A percentile compares a stretch with the other conserved stretches of the same genome.
These are phyloP conservation scores for Taphrorychus bicolor DNA, from an alignment of 2,888 invertebrate genomes.

Conservation along the genomic window DNA sequence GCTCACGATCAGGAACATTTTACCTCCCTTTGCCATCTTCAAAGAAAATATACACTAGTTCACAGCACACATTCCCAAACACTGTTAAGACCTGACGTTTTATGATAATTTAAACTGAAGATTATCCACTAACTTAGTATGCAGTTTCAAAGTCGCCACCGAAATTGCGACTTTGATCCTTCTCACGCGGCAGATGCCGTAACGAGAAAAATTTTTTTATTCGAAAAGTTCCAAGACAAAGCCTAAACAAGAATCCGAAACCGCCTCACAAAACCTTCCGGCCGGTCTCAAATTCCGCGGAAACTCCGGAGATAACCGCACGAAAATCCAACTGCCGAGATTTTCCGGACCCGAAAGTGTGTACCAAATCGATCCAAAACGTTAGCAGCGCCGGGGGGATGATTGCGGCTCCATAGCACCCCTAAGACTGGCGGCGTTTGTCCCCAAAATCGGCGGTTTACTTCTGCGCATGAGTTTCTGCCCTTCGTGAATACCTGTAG, in stretches of 20 bases:
- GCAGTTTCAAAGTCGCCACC: neutral
- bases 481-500: constrained; percentile 40
- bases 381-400: constrained; percentile 25
- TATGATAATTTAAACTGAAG: too few species aligned
- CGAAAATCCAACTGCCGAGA: constrained; percentile 26
- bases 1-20: constrained; percentile 14
- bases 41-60: constrained; percentile 9
- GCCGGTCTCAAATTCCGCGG: neutral
- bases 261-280: neutral
- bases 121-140: too few species aligned
- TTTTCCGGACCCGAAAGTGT: constrained; percentile 27
- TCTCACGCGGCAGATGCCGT: neutral
- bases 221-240: too few species aligned
- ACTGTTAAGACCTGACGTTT: neutral
- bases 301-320: constrained; percentile 13
- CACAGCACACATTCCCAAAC: constrained; percentile 12
- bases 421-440: constrained; percentile 39
- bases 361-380: constrained; percentile 28
- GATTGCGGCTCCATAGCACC: constrained; percentile 35
- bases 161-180: neutral
- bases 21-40: constrained; percentile 12
- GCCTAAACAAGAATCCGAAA: neutral
- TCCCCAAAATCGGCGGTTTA: constrained; percentile 28
- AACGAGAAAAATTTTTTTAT: neutral
- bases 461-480: constrained; percentile 40